A percentile compares a stretch with the other conserved stretches of the same genome.
These are phyloP conservation scores for Cygnus atratus DNA, from an alignment of 2,113 vertebrate species.

Conservation along the genomic window DNA sequence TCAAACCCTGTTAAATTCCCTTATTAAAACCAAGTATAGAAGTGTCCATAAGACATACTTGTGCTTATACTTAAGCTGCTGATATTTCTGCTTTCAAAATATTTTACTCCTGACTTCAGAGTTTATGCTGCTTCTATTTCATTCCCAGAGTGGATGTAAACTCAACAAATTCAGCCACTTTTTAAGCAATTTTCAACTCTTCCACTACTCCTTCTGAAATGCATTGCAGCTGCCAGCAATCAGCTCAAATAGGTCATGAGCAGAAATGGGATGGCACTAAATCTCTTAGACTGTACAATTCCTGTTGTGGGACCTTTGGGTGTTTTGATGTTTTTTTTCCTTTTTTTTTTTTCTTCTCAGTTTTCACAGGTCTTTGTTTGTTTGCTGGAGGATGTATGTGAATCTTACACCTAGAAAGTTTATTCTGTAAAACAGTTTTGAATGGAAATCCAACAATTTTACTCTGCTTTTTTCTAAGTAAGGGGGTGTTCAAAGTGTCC, in stretches of 20 bases:
- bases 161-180: neutral
- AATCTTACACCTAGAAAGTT: neutral
- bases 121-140: neutral
- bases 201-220: neutral
- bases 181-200: neutral
- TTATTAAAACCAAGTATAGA: neutral
- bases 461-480: neutral
- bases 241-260: neutral
- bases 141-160: neutral
- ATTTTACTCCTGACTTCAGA: neutral
- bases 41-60: neutral
- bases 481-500: neutral
- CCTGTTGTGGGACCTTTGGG: neutral
- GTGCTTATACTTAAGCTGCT: neutral
- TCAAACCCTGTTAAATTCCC: neutral
- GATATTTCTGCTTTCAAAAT: neutral
- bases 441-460: neutral
- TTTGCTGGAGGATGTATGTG: neutral
- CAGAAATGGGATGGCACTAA: neutral
- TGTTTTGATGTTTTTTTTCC: neutral
- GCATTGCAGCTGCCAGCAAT: neutral
- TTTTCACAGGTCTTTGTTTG: neutral
- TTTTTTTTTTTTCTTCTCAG: neutral
- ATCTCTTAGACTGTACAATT: neutral
- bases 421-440: neutral